phyloP scores from a whole-genome alignment of 2,797 vertebrate species.

The Phyllotis vaccarum region DNA sequence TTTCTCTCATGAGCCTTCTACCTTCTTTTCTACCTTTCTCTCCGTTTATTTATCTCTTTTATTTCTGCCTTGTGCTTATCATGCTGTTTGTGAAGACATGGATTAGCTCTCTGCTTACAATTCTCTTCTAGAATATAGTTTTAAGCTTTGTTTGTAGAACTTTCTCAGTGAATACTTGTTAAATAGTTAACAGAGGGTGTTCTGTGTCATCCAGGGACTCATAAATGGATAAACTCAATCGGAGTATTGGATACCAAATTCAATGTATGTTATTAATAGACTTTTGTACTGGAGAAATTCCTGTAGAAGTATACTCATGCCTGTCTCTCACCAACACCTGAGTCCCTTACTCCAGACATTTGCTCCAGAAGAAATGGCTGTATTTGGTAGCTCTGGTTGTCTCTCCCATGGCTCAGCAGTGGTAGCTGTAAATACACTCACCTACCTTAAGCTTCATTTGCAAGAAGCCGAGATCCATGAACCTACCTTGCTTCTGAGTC shows the following conservation, averaged over 20 bases:
- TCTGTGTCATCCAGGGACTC: not conserved
- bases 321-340: not conserved
- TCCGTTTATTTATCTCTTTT: not conserved
- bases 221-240: not conserved
- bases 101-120: fast-evolving
- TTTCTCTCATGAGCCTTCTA: no score
- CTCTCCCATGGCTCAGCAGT: not conserved
- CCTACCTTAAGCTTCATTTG: not conserved
- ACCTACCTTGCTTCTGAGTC: not conserved
- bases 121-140: fast-evolving
- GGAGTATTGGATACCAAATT: not conserved
- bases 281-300: not conserved
- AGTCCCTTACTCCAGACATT: not conserved
- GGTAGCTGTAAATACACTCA: not conserved
- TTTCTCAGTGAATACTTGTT: fast-evolving
- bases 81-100: not conserved
- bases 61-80: not conserved
- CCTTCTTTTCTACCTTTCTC: no score
- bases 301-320: no score
- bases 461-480: not conserved
- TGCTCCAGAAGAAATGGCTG: not conserved
- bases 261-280: not conserved
- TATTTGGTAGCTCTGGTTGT: fast-evolving
- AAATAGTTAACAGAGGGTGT: not conserved
- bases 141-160: fast-evolving